Evolutionary conservation across 2,888 invertebrate genomes (phyloP).

Genomic region (Xanthorhoe spadicearia): DNA sequence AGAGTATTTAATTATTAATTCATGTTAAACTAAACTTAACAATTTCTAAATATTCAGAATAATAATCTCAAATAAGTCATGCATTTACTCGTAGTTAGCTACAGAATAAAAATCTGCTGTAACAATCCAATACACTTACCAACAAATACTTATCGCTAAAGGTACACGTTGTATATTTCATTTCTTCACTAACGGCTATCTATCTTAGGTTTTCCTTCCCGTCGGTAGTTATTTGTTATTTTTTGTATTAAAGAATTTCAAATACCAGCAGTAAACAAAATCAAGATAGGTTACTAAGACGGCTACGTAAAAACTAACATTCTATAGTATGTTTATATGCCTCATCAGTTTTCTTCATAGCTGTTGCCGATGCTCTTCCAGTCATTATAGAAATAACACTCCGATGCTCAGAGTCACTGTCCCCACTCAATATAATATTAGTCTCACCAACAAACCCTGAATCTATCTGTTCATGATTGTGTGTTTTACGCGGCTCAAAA

Average conservation of each 20-base stretch:
- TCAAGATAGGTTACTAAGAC: no score
- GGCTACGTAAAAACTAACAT: constrained; percentile 54
- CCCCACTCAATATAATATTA: constrained; percentile 78
- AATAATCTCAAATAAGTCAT: not conserved
- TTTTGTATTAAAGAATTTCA: no score
- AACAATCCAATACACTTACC: not conserved
- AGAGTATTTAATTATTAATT: not conserved
- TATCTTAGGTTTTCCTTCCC: no score
- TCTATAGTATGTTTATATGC: constrained; percentile 73
- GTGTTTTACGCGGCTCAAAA: constrained; percentile 60
- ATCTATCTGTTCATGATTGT: constrained; percentile 70
- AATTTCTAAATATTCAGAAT: not conserved
- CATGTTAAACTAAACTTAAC: not conserved
- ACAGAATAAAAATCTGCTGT: not conserved
- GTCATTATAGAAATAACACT: constrained; percentile 80
- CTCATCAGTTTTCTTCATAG: constrained; percentile 69
- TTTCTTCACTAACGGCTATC: no score
- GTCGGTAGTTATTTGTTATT: no score
- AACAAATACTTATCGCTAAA: not conserved
- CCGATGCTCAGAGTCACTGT: constrained; percentile 79
- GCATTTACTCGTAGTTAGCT: not conserved
- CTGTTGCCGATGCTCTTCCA: constrained; percentile 67
- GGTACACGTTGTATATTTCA: no score
- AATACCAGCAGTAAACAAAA: no score
- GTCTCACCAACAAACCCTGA: constrained; percentile 79